Percentiles rank a stretch among this genome's conserved stretches.
These are phyloP conservation scores for Belonocnema kinseyi DNA, from an alignment of 1,140 invertebrate species.

Conservation along the genomic window DNA sequence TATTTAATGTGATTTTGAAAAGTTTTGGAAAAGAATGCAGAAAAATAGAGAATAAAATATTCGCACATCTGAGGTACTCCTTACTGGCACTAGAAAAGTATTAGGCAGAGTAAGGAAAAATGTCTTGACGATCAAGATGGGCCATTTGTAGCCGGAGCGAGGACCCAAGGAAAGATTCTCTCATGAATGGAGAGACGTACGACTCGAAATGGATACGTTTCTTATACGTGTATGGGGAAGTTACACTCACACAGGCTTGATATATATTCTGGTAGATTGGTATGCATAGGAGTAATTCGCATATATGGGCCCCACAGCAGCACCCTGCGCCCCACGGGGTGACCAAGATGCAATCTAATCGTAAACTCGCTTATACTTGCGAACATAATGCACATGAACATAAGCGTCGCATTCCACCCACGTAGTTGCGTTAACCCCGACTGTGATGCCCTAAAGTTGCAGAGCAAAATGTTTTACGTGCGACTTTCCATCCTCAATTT, in stretches of 20 bases:
- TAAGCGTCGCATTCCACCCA: conserved; percentile 56
- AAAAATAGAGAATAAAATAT: too few species aligned
- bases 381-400: conserved; percentile 43
- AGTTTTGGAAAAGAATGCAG: too few species aligned
- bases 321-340: conserved; percentile 18
- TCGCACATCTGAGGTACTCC: too few species aligned
- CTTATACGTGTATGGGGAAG: conserved; percentile 6
- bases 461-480: conserved; percentile 48
- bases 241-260: not conserved
- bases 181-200: conserved; percentile 32
- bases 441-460: conserved; percentile 50
- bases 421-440: conserved; percentile 65
- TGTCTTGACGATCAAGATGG: conserved; percentile 13
- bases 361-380: conserved; percentile 46
- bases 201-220: not conserved
- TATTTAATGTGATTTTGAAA: too few species aligned
- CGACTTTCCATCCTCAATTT: conserved; percentile 50
- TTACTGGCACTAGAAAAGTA: not conserved
- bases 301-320: conserved; percentile 4
- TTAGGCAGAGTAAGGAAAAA: not conserved
- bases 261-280: conserved; percentile 13
- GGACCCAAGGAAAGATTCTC: not conserved
- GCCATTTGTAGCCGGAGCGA: not conserved
- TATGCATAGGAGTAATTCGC: conserved; percentile 30
- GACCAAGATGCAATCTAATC: conserved; percentile 52